These are phyloP conservation scores for Pangasius krempfi DNA, from an alignment of 2,797 vertebrate genomes.

Conservation along the genomic window DNA sequence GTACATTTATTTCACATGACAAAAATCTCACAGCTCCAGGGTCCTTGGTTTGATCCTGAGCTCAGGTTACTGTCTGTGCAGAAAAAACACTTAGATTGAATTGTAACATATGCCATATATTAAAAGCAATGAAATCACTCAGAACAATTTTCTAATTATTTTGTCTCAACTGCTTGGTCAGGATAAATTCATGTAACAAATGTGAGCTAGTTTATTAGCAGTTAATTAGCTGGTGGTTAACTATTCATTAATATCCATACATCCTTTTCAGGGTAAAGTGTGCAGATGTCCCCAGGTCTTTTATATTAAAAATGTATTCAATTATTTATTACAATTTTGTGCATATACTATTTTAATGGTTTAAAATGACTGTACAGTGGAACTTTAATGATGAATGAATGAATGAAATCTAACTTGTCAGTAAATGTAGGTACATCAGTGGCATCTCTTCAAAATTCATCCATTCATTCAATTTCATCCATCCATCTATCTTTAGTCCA, in stretches of 20 bases:
- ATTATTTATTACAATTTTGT: slow-evolving; percentile 18
- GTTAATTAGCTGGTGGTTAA: slow-evolving; percentile 11
- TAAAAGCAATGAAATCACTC: background rate
- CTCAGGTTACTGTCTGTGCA: background rate
- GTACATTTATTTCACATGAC: background rate
- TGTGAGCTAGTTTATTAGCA: background rate
- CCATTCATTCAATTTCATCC: slow-evolving; percentile 5
- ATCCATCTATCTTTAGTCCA: background rate
- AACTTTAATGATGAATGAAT: background rate
- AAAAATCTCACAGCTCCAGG: background rate
- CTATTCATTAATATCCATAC: slow-evolving; percentile 1
- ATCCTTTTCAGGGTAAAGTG: slow-evolving; percentile 7
- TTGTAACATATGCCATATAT: background rate
- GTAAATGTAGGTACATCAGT: background rate
- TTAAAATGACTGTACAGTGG: background rate
- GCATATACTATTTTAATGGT: background rate
- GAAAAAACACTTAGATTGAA: background rate
- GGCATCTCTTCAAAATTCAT: background rate
- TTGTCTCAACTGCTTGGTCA: background rate
- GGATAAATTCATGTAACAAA: background rate
- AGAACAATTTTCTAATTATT: background rate
- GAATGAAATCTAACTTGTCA: background rate
- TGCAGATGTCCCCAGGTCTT: background rate
- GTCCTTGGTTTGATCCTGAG: background rate
- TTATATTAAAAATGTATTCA: background rate